These are phyloP conservation scores for Myotis daubentonii DNA, from an alignment of 2,797 vertebrate species.

Conservation along the genomic window DNA sequence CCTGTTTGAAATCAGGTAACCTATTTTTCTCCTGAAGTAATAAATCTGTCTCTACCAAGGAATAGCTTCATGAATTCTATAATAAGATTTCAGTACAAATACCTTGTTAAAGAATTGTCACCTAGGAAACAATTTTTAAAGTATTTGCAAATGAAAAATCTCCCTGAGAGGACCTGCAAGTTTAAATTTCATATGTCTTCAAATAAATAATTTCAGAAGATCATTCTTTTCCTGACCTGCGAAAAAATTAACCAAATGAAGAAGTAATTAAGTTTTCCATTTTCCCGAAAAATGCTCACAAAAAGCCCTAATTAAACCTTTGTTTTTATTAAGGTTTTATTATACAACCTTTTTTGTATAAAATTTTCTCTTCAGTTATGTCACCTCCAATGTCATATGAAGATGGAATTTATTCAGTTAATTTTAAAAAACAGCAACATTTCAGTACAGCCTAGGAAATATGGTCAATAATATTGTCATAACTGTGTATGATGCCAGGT, in stretches of 20 bases:
- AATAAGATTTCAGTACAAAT: conserved; percentile 29
- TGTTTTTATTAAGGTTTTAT: not conserved
- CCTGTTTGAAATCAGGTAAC: conserved; percentile 16
- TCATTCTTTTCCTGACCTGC: not conserved
- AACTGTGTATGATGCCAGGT: not conserved
- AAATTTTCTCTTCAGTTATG: not conserved
- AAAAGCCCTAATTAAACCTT: not conserved
- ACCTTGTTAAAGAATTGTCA: conserved; percentile 32
- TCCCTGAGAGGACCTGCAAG: not conserved
- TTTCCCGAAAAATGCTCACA: conserved; percentile 1
- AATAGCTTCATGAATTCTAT: conserved; percentile 28
- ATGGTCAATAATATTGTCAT: not conserved
- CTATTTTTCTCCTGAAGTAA: conserved; percentile 41
- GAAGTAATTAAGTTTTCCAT: not conserved
- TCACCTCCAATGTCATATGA: not conserved
- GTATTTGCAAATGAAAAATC: conserved; percentile 52
- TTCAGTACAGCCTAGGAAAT: not conserved
- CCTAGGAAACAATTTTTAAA: conserved; percentile 64
- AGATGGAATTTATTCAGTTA: not conserved
- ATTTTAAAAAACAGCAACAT: not conserved
- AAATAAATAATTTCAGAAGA: not conserved
- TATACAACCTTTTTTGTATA: not conserved
- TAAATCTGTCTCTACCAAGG: conserved; percentile 34
- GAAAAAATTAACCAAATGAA: conserved; percentile 61
- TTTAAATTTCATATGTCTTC: conserved; percentile 46